Base-by-base conservation (phyloP, 2,797 vertebrate genomes). In the Glyptemys insculpta region DNA sequence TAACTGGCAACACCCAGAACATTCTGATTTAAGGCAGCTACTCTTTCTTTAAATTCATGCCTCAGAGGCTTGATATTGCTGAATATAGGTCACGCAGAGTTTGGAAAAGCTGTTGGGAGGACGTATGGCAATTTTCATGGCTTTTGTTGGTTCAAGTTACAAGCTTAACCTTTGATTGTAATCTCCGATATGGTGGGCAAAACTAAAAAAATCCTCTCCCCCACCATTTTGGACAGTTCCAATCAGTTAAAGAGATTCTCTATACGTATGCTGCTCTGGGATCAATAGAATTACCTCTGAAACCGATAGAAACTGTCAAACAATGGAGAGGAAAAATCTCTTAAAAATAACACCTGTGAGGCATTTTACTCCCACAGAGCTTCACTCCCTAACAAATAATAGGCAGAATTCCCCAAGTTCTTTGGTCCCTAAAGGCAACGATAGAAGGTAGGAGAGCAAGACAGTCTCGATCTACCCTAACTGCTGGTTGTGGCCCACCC, bases 11-110 rank as follows among this genome's bases (percentile, higher is more conserved):
- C 4, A 85, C 7, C 6, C 2, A 86, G 5, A 92, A 84, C 0
- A 0, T n/a, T 6, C 6, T 90, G 57, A 6, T 80, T 78, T 85
- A 37, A 92, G 83, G 3, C 9, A 83, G 49, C 0, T 81, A 88
- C 19, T 88, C 19, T 82, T 25, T 5, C 4, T 2, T 62, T 81
- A 12, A 3, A 5, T 86, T 81, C 12, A 15, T 49, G 10, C 27
- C 2, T 78, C n/a, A 59, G 18, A 18, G 15, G 27, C 15, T 85
- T 95, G 49, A 50, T 4, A 8, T 31, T 80, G 14, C 47, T 47
- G 2, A 4, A 7, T 16, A 25, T 68, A 3, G 1, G 18, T 4
- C 87, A 2, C 12, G 14, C 29, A 49, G 0, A 76, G 8, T 0
- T 50, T 56, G 47, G 16, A 88, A 92, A 90, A 34, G 4, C 0